Evolutionary conservation across 2,113 vertebrate species (phyloP), one percentile per base, ranked within the genome.

Genomic region (Proterorhinus semilunaris): DNA sequence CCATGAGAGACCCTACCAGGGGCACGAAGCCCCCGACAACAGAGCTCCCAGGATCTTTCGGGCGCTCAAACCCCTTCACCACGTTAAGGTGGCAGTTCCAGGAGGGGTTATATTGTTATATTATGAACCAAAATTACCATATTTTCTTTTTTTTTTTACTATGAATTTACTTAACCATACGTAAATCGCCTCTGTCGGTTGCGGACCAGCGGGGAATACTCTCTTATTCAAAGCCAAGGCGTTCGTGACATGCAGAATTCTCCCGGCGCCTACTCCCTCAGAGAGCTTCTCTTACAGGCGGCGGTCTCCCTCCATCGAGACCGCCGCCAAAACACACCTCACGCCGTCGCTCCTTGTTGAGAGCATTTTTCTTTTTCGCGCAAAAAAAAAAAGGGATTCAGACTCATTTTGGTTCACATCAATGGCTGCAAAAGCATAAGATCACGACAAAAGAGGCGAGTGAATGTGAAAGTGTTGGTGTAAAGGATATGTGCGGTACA

Each of bases 231-330:
- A 82, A 75, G 82, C 80, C 15, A 52, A 80, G 85, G 80, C 53
- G 65, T 69, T 83, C 16, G 72, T 80, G 83, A 83, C 75, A 82
- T 88, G 90, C 88, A 84, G 64, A 73, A 90, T 65, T 44, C 81
- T 71, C 78, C 72, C 63, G 50, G 74, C 75, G 81, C 61, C 83
- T 74, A 83, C 83, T 80, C 83, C 86, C 75, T 86, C 16, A 52
- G 87, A 81, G 84, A 82, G 72, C 64, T 62, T 11, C 12, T 0
- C 81, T 58, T 71, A 73, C 83, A 88, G 82, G 86, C 86, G 87
- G 86, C 88, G 84, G 81, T 88, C 83, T 66, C 48, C 71, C 80
- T 82, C 76, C 73, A 8, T 73, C 11, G 74, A 84, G 76, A 69
- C 73, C 42, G 46, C 74, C 79, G 83, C 80, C 79, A 65, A 85